Evolutionary conservation across 2,797 vertebrate genomes (phyloP).

Genomic region (Sebastolobus alascanus): DNA sequence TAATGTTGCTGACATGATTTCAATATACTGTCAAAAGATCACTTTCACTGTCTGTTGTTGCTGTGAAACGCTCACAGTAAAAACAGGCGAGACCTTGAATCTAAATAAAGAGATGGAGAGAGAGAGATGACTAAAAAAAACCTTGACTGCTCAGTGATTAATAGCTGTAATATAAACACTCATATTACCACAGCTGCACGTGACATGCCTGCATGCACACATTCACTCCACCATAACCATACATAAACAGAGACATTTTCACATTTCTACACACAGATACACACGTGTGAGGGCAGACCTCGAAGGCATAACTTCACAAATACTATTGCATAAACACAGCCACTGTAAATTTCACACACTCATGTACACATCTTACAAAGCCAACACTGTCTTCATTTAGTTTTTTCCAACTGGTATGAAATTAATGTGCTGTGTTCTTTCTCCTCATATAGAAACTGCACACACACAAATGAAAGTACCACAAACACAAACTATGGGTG

Average conservation of each 20-base stretch:
- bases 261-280: neutral
- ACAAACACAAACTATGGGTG: neutral
- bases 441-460: neutral
- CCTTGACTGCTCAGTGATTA: constrained; percentile 21
- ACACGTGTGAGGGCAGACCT: neutral
- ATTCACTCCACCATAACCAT: neutral
- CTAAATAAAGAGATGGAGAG: neutral
- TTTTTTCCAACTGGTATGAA: neutral
- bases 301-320: neutral
- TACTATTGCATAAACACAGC: neutral
- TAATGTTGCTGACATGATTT: no score
- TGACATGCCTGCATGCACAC: neutral
- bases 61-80: no score
- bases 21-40: no score
- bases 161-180: constrained; percentile 51
- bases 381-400: neutral
- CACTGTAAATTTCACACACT: neutral
- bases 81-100: neutral
- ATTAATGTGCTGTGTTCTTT: neutral
- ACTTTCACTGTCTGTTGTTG: no score
- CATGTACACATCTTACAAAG: neutral
- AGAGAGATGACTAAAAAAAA: neutral
- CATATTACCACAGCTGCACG: constrained; percentile 26
- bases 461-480: rapidly evolving
- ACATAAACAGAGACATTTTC: neutral